Base-by-base conservation (phyloP, 2,113 vertebrate genomes). In the Pelusios castaneus region DNA sequence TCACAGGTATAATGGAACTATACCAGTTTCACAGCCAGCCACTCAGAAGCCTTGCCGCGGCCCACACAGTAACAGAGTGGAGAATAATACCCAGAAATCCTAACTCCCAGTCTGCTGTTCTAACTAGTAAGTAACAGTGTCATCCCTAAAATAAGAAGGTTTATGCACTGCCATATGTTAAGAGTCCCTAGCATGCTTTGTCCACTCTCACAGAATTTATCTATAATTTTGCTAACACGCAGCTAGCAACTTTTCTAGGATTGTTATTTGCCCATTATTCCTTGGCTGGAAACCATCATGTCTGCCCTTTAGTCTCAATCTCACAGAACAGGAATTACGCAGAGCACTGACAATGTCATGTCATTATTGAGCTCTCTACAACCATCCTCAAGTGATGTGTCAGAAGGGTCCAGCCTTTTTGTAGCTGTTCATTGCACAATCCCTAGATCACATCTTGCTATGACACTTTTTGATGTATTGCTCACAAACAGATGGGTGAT, bases 281-380 rank as follows among this genome's bases (percentile, higher is more conserved):
- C 25, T 82, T 90, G 58, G 79, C 94, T 94, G 83, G 56, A 0
- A 0, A 84, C 19, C 1, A 11, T 0, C 2, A 90, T 10, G 1
- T 0, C 38, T 38, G 13, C 27, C 34, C 13, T 27, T 1, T 7
- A 86, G 47, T 43, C 58, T 77, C 16, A 22, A 16, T 45, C 0
- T 0, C 1, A 1, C 0, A 3, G 27, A 1, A 1, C 31, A 58
- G 8, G 8, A 1, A 2, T 75, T 67, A 58, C 54, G 41, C n/a
- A 14, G 27, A 55, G 45, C 60, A 54, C 63, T 63, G 67, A 81
- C 19, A 41, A 21, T n/a, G 4, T 29, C 78, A 21, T 8, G 2
- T 41, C 5, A 11, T 79, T 27, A 38, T 83, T 87, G 0, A 1
- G 3, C 22, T 34, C 17, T 45, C 9, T 82, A 87, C 38, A 2